Conservation (phyloP, 2,113 vertebrate species). For the Otolemur garnettii region DNA sequence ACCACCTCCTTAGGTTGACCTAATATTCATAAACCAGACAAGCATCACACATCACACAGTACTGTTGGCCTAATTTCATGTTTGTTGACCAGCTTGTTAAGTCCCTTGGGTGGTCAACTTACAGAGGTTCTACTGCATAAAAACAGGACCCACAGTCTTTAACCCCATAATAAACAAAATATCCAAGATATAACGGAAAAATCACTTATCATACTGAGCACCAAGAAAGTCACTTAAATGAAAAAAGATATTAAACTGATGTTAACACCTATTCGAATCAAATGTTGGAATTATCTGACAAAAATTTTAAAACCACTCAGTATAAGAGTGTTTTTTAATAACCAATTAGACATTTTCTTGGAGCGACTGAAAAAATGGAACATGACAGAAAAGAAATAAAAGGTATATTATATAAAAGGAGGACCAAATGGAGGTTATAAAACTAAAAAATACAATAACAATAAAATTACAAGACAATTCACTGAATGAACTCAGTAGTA, state of each 20-base stretch:
- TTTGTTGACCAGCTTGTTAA: too few relatives aligned
- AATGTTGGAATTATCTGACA: not conserved
- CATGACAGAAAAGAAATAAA: not conserved
- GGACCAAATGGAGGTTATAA: not conserved
- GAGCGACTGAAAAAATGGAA: constrained; percentile 1
- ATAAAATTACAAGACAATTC: not conserved
- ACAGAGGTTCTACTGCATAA: not conserved
- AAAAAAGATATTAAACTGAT: not conserved
- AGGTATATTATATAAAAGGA: not conserved
- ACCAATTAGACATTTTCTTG: not conserved
- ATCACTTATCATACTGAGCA: not conserved
- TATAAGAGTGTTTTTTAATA: not conserved
- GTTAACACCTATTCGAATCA: not conserved
- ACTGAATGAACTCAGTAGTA: not conserved
- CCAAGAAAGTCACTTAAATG: not conserved
- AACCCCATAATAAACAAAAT: not conserved
- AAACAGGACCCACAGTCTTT: not conserved
- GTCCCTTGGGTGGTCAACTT: too few relatives aligned
- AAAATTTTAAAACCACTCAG: not conserved
- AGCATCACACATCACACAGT: too few relatives aligned
- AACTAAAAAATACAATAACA: not conserved
- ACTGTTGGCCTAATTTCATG: too few relatives aligned
- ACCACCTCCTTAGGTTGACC: too few relatives aligned
- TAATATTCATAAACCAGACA: too few relatives aligned
- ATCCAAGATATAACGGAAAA: not conserved